Conservation (phyloP, 2,113 vertebrate species). For the Saguinus imperator region DNA sequence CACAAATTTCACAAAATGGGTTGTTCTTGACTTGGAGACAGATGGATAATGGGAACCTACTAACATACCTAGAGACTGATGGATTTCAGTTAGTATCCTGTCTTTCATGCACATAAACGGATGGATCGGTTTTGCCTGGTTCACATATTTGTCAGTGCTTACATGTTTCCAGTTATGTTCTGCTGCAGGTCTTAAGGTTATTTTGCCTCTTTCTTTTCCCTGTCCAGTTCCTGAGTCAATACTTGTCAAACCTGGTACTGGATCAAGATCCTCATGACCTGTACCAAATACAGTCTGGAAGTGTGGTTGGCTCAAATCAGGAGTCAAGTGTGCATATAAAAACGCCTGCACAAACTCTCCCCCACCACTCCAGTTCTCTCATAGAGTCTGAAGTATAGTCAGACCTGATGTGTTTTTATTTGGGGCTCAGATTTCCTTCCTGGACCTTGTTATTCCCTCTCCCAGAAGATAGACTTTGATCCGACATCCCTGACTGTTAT, state of each 20-base stretch:
- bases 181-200: background rate
- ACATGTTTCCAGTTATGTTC: background rate
- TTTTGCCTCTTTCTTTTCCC: background rate
- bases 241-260: background rate
- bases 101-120: background rate
- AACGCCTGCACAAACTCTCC: fast-evolving
- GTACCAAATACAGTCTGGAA: no score
- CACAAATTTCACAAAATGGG: background rate
- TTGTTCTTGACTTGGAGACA: background rate
- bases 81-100: background rate
- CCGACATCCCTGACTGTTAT: background rate
- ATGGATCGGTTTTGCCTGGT: background rate
- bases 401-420: background rate
- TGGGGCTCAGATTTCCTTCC: background rate
- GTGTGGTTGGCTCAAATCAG: background rate
- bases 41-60: background rate
- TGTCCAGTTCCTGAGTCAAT: background rate
- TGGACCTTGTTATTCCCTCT: background rate
- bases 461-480: background rate
- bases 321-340: background rate
- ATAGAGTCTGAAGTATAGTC: no score
- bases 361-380: background rate
- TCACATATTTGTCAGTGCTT: background rate
- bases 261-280: background rate
- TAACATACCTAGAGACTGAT: background rate